Conservation (phyloP, 53 echinoderm and acorn worm species). For the Paracentrotus lividus region DNA sequence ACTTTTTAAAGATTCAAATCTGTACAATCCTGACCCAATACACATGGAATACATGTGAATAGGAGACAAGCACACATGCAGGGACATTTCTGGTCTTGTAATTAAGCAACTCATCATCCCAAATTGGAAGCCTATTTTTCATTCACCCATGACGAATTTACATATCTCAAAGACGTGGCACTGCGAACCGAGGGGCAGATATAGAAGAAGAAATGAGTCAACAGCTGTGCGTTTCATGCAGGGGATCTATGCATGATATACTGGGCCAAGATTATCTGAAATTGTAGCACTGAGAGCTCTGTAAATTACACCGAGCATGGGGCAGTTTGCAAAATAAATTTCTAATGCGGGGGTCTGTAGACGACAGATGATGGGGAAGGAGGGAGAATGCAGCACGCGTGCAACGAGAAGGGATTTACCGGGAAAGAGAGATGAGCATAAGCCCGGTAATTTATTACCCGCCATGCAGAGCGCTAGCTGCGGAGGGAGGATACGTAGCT, state of each 20-base stretch:
- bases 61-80: not conserved
- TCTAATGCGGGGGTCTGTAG: slow-evolving; percentile 48
- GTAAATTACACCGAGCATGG: slow-evolving; percentile 61
- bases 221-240: slow-evolving; percentile 60
- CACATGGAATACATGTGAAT: not conserved
- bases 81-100: slow-evolving; percentile 16
- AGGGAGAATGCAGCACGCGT: slow-evolving; percentile 64
- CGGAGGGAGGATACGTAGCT: slow-evolving; percentile 59
- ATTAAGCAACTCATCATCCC: slow-evolving; percentile 60
- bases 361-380: slow-evolving; percentile 58
- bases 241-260: slow-evolving; percentile 54
- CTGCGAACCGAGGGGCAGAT: not conserved
- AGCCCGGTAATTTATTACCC: slow-evolving; percentile 68
- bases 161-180: not conserved
- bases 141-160: slow-evolving; percentile 5
- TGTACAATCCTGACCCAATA: not conserved
- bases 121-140: slow-evolving; percentile 49
- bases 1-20: slow-evolving; percentile 2
- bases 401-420: slow-evolving; percentile 47
- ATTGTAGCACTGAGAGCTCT: slow-evolving; percentile 62
- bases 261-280: slow-evolving; percentile 63
- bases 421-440: slow-evolving; percentile 47
- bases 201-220: slow-evolving; percentile 60
- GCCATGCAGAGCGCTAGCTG: slow-evolving; percentile 53
- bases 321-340: slow-evolving; percentile 65